Evolutionary conservation across 2,797 vertebrate species (phyloP), one percentile per base, ranked within the genome.

Genomic region (Halcyon badia): DNA sequence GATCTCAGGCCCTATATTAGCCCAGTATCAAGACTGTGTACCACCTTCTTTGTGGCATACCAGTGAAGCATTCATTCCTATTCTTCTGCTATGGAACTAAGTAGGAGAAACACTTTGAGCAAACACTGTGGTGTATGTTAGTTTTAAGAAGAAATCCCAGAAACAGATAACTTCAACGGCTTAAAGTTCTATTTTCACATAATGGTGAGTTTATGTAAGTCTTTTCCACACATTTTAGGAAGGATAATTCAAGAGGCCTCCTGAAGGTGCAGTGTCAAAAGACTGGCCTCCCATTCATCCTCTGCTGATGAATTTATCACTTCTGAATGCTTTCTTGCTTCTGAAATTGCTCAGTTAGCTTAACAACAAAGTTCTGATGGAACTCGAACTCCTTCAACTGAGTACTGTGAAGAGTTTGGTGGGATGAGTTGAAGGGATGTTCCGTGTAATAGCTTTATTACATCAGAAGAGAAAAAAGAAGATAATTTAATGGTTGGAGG

Each of bases 21-120:
- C 13, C 1, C 3, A 31, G 1, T 57, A n/a, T 37, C 37, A 46
- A 39, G 44, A 49, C 15, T 0, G 0, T 1, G 2, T 16, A 14
- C 48, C 2, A 3, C 60, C 16, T n/a, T 37, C 14, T 52, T 64
- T 56, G 71, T 68, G 68, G 56, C 41, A 86, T 41, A 54, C 10
- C 13, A 37, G 33, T 35, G 41, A 71, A 88, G 25, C 44, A 33
- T 69, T 65, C 31, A 54, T 91, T 62, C 39, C 24, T 62, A 2
- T 71, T 71, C 61, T 75, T 33, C 41, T 76, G 26, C 39, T 60
- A 5, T 15, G 33, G 54, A 66, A 71, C 22, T 33, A 9, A 83
- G 25, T 33, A 28, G 16, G 21, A 56, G 31, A 87, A 56, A n/a
- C 13, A 30, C 48, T 78, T 31, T 46, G 48, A 75, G 72, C 35